A percentile compares a stretch with the other conserved stretches of the same genome.
Conservation (phyloP, 2,888 invertebrate genomes). For the Hydriomena furcata region DNA sequence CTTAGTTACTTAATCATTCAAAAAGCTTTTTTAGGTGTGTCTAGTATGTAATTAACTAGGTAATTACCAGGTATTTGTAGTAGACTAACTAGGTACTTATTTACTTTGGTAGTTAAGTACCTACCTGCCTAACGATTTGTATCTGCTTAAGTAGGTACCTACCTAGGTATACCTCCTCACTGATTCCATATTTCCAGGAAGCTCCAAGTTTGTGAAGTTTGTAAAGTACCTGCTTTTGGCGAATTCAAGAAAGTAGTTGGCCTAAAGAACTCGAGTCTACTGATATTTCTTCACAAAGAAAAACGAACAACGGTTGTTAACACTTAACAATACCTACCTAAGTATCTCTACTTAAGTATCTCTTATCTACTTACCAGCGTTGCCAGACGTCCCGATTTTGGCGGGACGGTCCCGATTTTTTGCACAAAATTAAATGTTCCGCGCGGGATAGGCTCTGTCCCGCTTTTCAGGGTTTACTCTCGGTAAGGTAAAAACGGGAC, state of each 20-base stretch:
- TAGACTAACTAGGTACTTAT: neutral
- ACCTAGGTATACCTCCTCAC: neutral
- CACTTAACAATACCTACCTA: neutral
- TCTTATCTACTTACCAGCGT: neutral
- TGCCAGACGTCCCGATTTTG: too few relatives aligned
- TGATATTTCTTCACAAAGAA: conserved; percentile 38
- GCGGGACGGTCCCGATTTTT: too few relatives aligned
- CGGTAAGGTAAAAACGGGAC: too few relatives aligned
- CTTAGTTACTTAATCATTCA: too few relatives aligned
- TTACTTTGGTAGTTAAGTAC: neutral
- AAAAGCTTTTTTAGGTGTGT: too few relatives aligned
- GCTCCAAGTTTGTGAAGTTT: conserved; percentile 14
- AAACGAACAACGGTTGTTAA: conserved; percentile 22
- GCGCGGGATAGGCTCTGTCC: too few relatives aligned
- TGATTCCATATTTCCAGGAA: conserved; percentile 1
- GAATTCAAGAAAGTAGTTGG: conserved; percentile 43
- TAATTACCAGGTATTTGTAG: too few relatives aligned
- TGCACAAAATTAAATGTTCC: too few relatives aligned
- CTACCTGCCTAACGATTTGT: too few relatives aligned
- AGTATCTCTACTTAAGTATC: neutral
- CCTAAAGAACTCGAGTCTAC: conserved; percentile 39
- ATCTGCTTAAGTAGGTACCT: neutral
- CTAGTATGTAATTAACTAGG: too few relatives aligned
- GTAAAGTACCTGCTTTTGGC: conserved; percentile 25
- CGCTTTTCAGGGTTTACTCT: too few relatives aligned